phyloP scores from a whole-genome alignment of 1,140 invertebrate species.

The Chionoecetes opilio region DNA sequence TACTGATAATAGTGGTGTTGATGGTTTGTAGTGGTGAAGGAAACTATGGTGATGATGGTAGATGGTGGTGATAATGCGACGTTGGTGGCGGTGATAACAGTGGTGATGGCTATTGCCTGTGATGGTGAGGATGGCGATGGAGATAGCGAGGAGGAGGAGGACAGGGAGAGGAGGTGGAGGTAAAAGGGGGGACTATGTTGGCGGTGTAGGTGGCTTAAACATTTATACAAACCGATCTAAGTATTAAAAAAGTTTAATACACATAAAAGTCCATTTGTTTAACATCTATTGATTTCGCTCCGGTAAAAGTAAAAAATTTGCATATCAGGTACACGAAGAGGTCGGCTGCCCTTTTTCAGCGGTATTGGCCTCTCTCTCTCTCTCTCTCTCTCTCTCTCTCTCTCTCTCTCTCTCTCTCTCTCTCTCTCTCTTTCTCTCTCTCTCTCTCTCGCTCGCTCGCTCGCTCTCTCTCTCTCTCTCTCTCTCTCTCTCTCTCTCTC shows the following conservation, averaged over 20 bases:
- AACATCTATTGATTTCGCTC: constrained; percentile 17
- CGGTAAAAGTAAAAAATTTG: constrained; percentile 21
- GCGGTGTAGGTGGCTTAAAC: background rate
- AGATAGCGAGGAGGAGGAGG: background rate
- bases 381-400: too few species aligned
- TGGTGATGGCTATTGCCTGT: background rate
- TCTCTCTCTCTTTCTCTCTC: constrained; percentile 15
- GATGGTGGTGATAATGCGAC: too few species aligned
- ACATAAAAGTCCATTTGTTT: constrained; percentile 30
- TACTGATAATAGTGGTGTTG: background rate
- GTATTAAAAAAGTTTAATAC: background rate
- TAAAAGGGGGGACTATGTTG: background rate
- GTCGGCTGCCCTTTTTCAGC: background rate
- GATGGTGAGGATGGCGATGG: background rate
- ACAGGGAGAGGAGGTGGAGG: background rate
- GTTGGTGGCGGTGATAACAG: background rate
- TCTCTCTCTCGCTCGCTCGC: too few species aligned
- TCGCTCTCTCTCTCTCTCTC: constrained; percentile 31
- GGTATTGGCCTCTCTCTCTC: too few species aligned
- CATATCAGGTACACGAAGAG: constrained; percentile 27
- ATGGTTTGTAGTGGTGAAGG: background rate
- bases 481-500: constrained; percentile 40
- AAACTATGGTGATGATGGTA: background rate
- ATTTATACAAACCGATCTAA: constrained; percentile 19
- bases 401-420: too few species aligned